Evolutionary conservation across 2,888 invertebrate genomes (phyloP).

Genomic region (Ornithoptera alexandrae): DNA sequence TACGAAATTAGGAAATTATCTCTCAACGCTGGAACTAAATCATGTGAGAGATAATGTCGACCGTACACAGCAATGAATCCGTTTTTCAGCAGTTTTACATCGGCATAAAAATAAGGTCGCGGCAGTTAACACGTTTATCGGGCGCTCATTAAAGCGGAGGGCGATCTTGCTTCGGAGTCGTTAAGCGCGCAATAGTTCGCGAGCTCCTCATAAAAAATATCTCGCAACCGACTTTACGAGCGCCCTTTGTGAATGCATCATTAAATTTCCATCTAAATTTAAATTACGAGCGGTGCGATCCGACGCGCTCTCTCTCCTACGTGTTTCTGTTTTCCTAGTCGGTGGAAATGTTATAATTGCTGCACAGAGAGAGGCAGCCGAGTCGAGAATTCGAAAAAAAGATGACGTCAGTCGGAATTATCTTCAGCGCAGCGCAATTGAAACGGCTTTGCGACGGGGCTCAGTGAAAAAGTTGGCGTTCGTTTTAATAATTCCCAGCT

Average conservation of each 20-base stretch:
- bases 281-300: slow-evolving; percentile 76
- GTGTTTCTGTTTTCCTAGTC: slow-evolving; percentile 79
- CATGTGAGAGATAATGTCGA: slow-evolving; percentile 38
- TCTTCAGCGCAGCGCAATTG: slow-evolving; percentile 81
- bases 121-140: slow-evolving; percentile 80
- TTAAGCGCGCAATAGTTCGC: slow-evolving; percentile 81
- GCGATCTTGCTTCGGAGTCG: slow-evolving; percentile 80
- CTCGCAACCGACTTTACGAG: slow-evolving; percentile 79
- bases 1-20: slow-evolving; percentile 40
- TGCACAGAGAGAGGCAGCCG: slow-evolving; percentile 75
- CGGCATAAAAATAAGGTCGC: slow-evolving; percentile 78
- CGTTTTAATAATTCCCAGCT: slow-evolving; percentile 80
- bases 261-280: slow-evolving; percentile 81
- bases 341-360: slow-evolving; percentile 80
- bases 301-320: slow-evolving; percentile 67
- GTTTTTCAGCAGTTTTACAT: slow-evolving; percentile 78
- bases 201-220: slow-evolving; percentile 80
- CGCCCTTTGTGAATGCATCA: slow-evolving; percentile 80
- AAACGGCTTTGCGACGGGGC: slow-evolving; percentile 80
- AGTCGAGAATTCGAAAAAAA: slow-evolving; percentile 78
- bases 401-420: slow-evolving; percentile 80
- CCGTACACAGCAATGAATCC: slow-evolving; percentile 71
- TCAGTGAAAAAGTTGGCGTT: slow-evolving; percentile 81
- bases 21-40: slow-evolving; percentile 34
- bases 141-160: slow-evolving; percentile 79